A percentile compares a stretch with the other conserved stretches of the same genome.
Conservation (phyloP, 2,797 vertebrate genomes). For the Euphonia xanthogaster region DNA sequence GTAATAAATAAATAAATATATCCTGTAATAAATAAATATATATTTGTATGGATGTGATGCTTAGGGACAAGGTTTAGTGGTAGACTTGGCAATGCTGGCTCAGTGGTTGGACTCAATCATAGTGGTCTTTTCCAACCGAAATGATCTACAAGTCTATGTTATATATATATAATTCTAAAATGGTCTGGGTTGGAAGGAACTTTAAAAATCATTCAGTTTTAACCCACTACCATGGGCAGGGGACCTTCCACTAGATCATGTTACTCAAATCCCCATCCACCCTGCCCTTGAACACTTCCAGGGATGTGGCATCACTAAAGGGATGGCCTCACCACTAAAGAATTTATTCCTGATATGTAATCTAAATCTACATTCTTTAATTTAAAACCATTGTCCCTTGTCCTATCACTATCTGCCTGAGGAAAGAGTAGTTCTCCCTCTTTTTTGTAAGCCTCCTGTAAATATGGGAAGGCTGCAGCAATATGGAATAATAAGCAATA, state of each 20-base stretch:
- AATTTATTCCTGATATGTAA: background rate
- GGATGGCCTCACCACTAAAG: background rate
- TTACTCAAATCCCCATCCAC: background rate
- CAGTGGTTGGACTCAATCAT: background rate
- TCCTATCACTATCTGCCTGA: background rate
- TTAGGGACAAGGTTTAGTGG: background rate
- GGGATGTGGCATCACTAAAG: background rate
- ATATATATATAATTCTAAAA: background rate
- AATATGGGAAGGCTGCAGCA: background rate
- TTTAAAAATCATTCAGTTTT: background rate
- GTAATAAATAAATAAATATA: background rate
- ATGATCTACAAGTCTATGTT: background rate
- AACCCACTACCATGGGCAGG: background rate
- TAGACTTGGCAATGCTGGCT: background rate
- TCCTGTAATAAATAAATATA: background rate
- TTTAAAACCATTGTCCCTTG: background rate
- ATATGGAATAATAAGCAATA: background rate
- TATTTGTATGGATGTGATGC: background rate
- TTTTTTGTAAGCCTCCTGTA: background rate
- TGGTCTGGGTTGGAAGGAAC: background rate
- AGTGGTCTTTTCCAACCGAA: background rate
- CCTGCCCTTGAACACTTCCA: background rate
- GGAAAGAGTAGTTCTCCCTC: background rate
- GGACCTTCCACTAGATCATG: background rate
- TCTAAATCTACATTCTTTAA: background rate